Percentiles rank a stretch among this genome's conserved stretches.
These are phyloP conservation scores for Drosophila pseudotalamancana DNA, from an alignment of 2,888 invertebrate species.

Conservation along the genomic window DNA sequence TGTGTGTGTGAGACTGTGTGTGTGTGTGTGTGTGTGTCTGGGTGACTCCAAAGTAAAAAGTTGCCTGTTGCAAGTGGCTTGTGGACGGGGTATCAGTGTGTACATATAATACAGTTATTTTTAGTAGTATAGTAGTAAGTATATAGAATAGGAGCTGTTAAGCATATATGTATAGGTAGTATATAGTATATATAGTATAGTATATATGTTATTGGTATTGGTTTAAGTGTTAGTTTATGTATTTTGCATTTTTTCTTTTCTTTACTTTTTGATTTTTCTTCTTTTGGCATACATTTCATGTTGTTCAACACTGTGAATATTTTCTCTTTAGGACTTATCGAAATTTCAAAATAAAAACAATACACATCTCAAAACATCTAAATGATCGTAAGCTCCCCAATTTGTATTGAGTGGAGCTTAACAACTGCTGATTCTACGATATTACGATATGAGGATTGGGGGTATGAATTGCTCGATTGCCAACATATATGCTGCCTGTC, in stretches of 20 bases:
- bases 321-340: slow-evolving; percentile 63
- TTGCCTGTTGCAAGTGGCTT: slow-evolving; percentile 24
- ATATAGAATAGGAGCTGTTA: slow-evolving; percentile 29
- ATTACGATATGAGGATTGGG: slow-evolving; percentile 39
- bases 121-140: slow-evolving; percentile 30
- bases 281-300: slow-evolving; percentile 43
- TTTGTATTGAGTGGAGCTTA: slow-evolving; percentile 4
- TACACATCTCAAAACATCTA: slow-evolving; percentile 42
- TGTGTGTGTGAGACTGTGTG: slow-evolving; percentile 9
- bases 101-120: slow-evolving; percentile 9
- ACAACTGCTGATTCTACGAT: slow-evolving; percentile 56
- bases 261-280: neutral
- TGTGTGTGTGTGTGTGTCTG: slow-evolving; percentile 5
- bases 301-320: slow-evolving; percentile 38
- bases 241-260: slow-evolving; percentile 34
- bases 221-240: slow-evolving; percentile 20
- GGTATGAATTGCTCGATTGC: slow-evolving; percentile 84
- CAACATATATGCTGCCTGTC: slow-evolving; percentile 85
- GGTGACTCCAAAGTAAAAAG: slow-evolving; percentile 10
- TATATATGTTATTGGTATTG: slow-evolving; percentile 20
- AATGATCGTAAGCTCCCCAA: slow-evolving; percentile 26
- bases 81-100: neutral
- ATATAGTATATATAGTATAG: slow-evolving; percentile 10
- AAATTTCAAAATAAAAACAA: slow-evolving; percentile 70
- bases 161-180: slow-evolving; percentile 35